phyloP scores from a whole-genome alignment of 2,797 vertebrate genomes.

The Paramormyrops hopkinsi region DNA sequence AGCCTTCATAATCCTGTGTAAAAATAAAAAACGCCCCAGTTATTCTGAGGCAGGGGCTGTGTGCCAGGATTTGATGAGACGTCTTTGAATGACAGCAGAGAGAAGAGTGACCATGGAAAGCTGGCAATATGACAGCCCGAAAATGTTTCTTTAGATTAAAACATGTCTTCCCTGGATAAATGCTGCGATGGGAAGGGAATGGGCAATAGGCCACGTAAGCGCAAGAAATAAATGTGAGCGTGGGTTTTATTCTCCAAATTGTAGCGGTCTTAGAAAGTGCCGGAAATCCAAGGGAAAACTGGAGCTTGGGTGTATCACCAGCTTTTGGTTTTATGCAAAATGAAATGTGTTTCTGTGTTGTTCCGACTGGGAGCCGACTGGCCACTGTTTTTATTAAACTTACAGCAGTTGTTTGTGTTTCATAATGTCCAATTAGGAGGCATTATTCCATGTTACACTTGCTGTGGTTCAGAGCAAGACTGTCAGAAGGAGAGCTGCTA shows the following conservation, averaged over 20 bases:
- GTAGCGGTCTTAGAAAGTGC: background rate
- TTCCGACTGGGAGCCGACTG: background rate
- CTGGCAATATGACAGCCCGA: background rate
- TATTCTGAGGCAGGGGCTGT: background rate
- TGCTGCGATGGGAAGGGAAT: background rate
- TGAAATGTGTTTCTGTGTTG: background rate
- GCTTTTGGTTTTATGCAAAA: background rate
- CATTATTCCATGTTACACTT: background rate
- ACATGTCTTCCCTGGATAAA: background rate
- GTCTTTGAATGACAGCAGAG: background rate
- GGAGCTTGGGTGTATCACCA: background rate
- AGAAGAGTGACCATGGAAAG: background rate
- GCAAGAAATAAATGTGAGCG: background rate
- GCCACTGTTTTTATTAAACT: background rate
- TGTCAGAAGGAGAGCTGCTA: background rate
- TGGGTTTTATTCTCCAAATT: background rate
- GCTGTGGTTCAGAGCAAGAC: background rate
- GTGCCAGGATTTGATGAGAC: background rate
- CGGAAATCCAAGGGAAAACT: background rate
- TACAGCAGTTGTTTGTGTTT: conserved; percentile 6
- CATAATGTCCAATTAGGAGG: conserved; percentile 5
- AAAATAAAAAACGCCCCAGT: background rate
- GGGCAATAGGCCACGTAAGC: background rate
- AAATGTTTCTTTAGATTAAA: background rate
- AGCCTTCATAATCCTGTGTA: background rate